phyloP scores from a whole-genome alignment of 1,140 invertebrate genomes.

The Heliconius melpomene region DNA sequence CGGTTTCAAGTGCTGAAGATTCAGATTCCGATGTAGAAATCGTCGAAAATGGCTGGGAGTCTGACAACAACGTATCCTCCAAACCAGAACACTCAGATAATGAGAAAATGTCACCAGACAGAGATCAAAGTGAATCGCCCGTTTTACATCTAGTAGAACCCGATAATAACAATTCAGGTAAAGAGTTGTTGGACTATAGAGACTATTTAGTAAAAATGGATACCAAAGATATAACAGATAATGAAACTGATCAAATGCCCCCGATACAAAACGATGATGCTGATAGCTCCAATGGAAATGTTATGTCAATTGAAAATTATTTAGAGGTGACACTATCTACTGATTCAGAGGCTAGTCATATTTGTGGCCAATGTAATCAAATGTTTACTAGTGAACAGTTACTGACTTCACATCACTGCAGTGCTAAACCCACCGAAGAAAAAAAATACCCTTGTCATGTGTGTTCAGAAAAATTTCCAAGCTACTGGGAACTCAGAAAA shows the following conservation, averaged over 20 bases:
- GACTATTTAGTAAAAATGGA: slow-evolving; percentile 71
- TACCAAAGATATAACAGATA: slow-evolving; percentile 72
- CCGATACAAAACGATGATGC: slow-evolving; percentile 67
- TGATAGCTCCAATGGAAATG: slow-evolving; percentile 77
- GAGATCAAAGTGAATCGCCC: slow-evolving; percentile 70
- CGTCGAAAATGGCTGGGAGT: slow-evolving; percentile 79
- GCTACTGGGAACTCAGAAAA: slow-evolving; percentile 79
- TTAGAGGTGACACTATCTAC: slow-evolving; percentile 79
- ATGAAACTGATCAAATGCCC: slow-evolving; percentile 60
- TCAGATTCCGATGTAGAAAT: slow-evolving; percentile 81
- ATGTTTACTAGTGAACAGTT: slow-evolving; percentile 74
- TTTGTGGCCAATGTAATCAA: slow-evolving; percentile 76
- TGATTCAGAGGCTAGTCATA: slow-evolving; percentile 78
- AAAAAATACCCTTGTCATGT: slow-evolving; percentile 80
- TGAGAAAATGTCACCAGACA: slow-evolving; percentile 69
- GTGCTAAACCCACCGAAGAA: slow-evolving; percentile 71
- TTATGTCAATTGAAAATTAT: slow-evolving; percentile 80
- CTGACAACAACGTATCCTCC: slow-evolving; percentile 74
- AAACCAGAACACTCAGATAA: slow-evolving; percentile 74
- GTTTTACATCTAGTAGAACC: slow-evolving; percentile 72
- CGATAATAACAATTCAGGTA: slow-evolving; percentile 72
- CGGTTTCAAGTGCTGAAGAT: slow-evolving; percentile 71
- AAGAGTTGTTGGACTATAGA: slow-evolving; percentile 68
- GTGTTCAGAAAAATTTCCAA: slow-evolving; percentile 78
- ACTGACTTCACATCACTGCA: slow-evolving; percentile 70